phyloP scores from a whole-genome alignment of 92 coral and sea anemone species.

The Bergia sp. region DNA sequence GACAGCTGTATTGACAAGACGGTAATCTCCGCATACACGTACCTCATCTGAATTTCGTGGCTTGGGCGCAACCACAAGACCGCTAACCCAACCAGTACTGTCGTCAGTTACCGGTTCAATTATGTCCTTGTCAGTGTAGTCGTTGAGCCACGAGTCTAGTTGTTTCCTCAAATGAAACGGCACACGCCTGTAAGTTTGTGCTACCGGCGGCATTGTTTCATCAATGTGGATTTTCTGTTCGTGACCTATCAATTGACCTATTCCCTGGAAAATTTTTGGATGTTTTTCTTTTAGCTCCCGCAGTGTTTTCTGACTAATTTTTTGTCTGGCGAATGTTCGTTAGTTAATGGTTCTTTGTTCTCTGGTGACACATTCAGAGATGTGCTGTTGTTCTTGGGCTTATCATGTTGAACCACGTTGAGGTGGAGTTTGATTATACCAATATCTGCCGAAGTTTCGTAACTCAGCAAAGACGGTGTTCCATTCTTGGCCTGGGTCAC shows the following conservation, averaged over 20 bases:
- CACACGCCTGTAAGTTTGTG: slow-evolving; percentile 38
- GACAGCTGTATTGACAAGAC: slow-evolving; percentile 39
- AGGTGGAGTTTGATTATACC: slow-evolving; percentile 18
- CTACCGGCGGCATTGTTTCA: slow-evolving; percentile 45
- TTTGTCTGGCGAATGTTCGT: slow-evolving; percentile 31
- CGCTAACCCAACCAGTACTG: slow-evolving; percentile 49
- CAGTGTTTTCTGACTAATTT: slow-evolving; percentile 16
- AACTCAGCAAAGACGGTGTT: slow-evolving; percentile 48
- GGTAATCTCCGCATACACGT: slow-evolving; percentile 41
- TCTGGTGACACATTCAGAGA: slow-evolving; percentile 1
- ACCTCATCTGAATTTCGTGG: slow-evolving; percentile 40
- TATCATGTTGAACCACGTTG: slow-evolving; percentile 5
- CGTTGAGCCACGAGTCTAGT: slow-evolving; percentile 44
- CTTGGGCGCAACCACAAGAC: slow-evolving; percentile 47
- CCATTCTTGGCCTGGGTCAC: slow-evolving; percentile 41
- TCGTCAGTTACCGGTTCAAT: slow-evolving; percentile 48
- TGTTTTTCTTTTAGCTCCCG: slow-evolving; percentile 19
- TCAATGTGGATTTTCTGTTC: slow-evolving; percentile 52
- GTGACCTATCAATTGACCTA: slow-evolving; percentile 44
- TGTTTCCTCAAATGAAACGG: slow-evolving; percentile 47
- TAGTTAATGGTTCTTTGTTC: not conserved
- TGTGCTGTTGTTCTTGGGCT: slow-evolving; percentile 10
- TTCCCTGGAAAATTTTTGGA: slow-evolving; percentile 38
- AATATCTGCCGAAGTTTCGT: slow-evolving; percentile 31
- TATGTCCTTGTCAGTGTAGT: slow-evolving; percentile 36